Conservation (phyloP, 2,797 vertebrate species). For the Discoglossus pictus region DNA sequence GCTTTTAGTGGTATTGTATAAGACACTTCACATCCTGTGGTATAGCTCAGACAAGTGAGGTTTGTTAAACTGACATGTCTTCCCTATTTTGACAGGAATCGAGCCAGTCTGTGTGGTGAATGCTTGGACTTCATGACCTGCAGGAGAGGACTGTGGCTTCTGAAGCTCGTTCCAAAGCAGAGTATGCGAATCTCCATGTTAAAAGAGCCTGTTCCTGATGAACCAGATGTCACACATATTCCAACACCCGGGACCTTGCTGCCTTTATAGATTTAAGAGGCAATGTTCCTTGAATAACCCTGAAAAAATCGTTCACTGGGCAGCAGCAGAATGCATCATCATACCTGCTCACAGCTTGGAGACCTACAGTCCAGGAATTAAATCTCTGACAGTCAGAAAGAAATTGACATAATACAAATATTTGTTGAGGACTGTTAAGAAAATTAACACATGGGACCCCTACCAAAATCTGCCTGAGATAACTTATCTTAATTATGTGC, state of each 20-base stretch:
- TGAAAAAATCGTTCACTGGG: not conserved
- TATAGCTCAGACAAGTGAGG: no score
- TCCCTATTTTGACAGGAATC: conserved; percentile 61
- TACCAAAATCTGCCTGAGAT: not conserved
- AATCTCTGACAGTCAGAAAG: no score
- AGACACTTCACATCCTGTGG: no score
- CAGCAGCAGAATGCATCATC: no score
- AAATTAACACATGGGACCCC: not conserved
- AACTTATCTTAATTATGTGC: no score
- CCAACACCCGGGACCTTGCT: not conserved
- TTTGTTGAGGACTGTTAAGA: no score
- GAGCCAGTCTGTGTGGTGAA: not conserved
- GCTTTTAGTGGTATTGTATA: no score
- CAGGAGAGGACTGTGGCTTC: conserved; percentile 57
- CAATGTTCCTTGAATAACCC: not conserved
- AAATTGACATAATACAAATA: no score
- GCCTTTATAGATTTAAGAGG: conserved; percentile 1
- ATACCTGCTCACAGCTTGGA: not conserved
- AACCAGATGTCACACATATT: conserved; percentile 25
- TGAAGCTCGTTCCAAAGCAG: conserved; percentile 53
- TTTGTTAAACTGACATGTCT: conserved; percentile 14
- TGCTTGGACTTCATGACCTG: conserved; percentile 55
- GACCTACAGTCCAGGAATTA: not conserved
- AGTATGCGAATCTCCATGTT: conserved; percentile 29
- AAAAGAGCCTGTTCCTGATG: conserved; percentile 18